Conservation (phyloP, 2,888 invertebrate genomes). For the Myopa testacea region DNA sequence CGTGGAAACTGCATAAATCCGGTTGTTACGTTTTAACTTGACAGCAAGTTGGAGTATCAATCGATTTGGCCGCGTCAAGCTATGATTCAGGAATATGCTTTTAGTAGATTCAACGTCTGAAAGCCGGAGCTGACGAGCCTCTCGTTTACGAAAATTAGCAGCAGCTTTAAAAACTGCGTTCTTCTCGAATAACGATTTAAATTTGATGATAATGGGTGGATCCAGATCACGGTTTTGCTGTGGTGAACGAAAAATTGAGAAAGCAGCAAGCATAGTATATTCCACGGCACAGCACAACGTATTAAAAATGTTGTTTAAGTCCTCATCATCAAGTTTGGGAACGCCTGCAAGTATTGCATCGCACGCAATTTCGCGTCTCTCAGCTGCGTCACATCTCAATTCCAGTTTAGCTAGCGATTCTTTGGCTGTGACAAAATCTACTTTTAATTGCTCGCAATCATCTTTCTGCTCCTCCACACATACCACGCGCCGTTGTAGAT, state of each 20-base stretch:
- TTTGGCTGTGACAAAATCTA: too few species aligned
- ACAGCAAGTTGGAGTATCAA: too few species aligned
- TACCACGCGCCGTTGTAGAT: too few species aligned
- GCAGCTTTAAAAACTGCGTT: background rate
- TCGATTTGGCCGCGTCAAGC: too few species aligned
- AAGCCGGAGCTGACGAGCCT: too few species aligned
- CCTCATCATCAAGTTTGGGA: background rate
- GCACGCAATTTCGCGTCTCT: background rate
- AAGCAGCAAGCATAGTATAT: background rate
- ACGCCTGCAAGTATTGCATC: background rate
- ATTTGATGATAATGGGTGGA: constrained; percentile 4
- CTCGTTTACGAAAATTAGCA: too few species aligned
- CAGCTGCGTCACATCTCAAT: constrained; percentile 1
- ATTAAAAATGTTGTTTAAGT: constrained; percentile 1
- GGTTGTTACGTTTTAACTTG: too few species aligned
- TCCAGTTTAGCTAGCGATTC: background rate
- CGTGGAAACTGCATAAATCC: too few species aligned
- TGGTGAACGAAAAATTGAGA: background rate
- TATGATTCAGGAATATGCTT: too few species aligned
- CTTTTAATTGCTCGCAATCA: too few species aligned
- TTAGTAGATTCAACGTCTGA: too few species aligned
- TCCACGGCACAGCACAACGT: background rate
- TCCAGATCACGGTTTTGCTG: background rate
- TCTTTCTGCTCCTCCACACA: too few species aligned
- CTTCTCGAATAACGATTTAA: background rate